A percentile compares a stretch with the other conserved stretches of the same genome.
Conservation (phyloP, 1,140 invertebrate genomes). For the Drosophila burlai region DNA sequence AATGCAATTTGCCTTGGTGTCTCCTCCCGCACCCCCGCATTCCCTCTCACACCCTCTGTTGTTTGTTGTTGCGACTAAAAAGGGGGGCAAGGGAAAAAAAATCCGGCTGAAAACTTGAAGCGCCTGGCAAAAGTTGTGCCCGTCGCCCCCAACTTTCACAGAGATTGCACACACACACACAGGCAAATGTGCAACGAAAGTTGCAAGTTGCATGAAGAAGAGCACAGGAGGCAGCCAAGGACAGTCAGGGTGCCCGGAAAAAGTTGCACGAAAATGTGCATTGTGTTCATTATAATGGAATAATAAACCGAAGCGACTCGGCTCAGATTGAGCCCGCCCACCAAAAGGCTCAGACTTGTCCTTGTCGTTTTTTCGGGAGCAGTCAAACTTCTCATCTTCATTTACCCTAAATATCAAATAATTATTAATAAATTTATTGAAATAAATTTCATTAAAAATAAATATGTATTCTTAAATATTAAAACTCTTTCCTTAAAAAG, state of each 20-base stretch:
- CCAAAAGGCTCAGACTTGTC: conserved; percentile 11
- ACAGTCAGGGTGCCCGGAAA: conserved; percentile 44
- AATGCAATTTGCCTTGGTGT: conserved; percentile 79
- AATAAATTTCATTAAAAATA: background rate
- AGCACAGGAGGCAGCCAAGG: conserved; percentile 28
- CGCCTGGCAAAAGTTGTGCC: conserved; percentile 60
- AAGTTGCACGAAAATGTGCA: conserved; percentile 73
- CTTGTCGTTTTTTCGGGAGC: conserved; percentile 11
- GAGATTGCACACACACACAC: conserved; percentile 66
- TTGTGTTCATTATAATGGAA: conserved; percentile 83
- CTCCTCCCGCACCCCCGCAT: conserved; percentile 22
- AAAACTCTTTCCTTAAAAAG: background rate
- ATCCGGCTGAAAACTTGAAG: conserved; percentile 65
- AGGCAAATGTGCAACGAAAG: conserved; percentile 76
- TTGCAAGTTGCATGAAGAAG: conserved; percentile 54
- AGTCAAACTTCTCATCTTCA: conserved; percentile 16
- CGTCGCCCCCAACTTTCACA: conserved; percentile 33
- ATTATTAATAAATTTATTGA: background rate
- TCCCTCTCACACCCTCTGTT: background rate
- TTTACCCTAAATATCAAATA: background rate
- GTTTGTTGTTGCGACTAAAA: conserved; percentile 30
- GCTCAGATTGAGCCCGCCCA: conserved; percentile 40
- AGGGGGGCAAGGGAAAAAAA: conserved; percentile 45
- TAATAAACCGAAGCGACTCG: conserved; percentile 71
- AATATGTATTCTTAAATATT: background rate